Evolutionary conservation across 2,113 vertebrate species (phyloP), one percentile per base, ranked within the genome.

Genomic region (Hydropotes inermis): DNA sequence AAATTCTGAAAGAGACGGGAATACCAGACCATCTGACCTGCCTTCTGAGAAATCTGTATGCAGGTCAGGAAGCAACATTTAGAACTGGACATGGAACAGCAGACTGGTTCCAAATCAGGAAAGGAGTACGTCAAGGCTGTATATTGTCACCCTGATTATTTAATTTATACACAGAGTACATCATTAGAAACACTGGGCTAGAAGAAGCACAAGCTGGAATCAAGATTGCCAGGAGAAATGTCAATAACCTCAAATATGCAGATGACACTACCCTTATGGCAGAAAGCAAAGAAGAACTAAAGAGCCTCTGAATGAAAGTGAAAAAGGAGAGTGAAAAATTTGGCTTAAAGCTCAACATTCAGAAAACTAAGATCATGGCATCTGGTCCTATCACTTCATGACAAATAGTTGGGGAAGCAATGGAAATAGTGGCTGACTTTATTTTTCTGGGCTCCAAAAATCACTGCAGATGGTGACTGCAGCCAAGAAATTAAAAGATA

Each of bases 101-200:
- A 36, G n/a, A 70, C 19, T 70, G n/a, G 9, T 70, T 70, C 64
- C n/a, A 70, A 70, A 70, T 23, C 10, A 5, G 64, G 9, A 23
- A 36, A 70, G 64, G 64, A 70, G 9, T 36, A 36, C 2, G 0
- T 21, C 17, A 70, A 70, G n/a, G 64, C 64, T 36, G 9, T 70
- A 70, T 70, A 36, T 23, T 70, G n/a, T 70, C n/a, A 70, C 64
- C 64, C 64, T 70, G 64, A 9, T 70, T 36, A 70, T 70, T 70
- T 70, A 70, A 70, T 9, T 70, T 36, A 0, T 6, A 36, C 36
- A 4, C 17, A 70, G 64, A 70, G n/a, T 70, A 11, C 64, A 36
- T 70, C 64, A 70, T 36, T 0, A 70, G 64, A 36, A 70, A 36
- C 0, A 0, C 64, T 70, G n/a, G 64, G 9, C 9, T 36, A 1